Base-by-base conservation (phyloP, 2,888 invertebrate genomes). In the Vanessa cardui region DNA sequence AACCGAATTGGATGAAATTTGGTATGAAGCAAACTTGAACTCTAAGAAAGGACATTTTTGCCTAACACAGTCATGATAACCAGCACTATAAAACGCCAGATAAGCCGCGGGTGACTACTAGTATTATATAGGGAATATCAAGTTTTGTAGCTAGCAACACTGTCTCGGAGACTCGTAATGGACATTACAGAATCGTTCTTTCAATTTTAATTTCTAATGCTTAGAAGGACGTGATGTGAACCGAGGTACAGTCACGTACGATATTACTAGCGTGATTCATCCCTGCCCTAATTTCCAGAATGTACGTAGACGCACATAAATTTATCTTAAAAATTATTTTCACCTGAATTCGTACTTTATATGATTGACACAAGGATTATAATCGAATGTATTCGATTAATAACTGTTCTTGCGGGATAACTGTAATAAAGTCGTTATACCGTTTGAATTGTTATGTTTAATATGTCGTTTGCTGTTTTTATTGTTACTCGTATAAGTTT, bases 181-280 rank as follows among this genome's bases (percentile, higher is more conserved):
- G 58, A 66, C 56, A 52, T 62, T 64, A 64, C 68, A 52, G 12
- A 50, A 68, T 47, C 52, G 58, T 68, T 66, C 68, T 65, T 72
- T 66, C 69, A 69, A 64, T 72, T 72, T 72, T 72, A 72, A 72
- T 72, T 70, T 68, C 67, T 72, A 70, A 69, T 63, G 64, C 67
- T 58, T 64, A 21, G 58, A 15, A 49, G 39, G 59, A 67, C 70
- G 72, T 68, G 67, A 70, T 59, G 62, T 45, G 70, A 56, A 58
- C 65, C 50, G 60, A 72, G 69, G 76, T 75, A 74, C 72, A 75
- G 75, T 75, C 76, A 76, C 76, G 76, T 76, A 75, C 72, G 71
- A 74, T 74, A 74, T 74, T 73, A 73, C 74, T 65, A 65, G 66
- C 70, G 66, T 67, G 73, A 74, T 72, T 73, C 73, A 75, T 74